Conservation (phyloP, 2,888 invertebrate species). For the Drosophila mimica region DNA sequence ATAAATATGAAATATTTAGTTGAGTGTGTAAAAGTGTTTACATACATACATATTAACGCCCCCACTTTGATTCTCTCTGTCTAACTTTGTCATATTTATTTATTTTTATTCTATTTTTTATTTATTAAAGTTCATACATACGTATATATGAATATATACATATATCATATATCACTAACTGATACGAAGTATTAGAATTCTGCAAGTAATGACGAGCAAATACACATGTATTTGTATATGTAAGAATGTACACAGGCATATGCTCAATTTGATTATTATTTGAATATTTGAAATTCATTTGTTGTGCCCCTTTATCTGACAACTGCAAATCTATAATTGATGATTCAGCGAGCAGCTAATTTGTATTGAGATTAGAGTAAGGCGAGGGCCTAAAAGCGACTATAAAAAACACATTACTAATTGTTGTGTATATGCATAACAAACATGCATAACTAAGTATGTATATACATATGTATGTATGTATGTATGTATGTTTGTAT, state of each 20-base stretch:
- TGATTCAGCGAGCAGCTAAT: conserved; percentile 13
- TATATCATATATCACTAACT: too few relatives aligned
- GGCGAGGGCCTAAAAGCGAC: background rate
- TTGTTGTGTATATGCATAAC: background rate
- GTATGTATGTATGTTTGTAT: background rate
- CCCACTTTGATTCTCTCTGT: background rate
- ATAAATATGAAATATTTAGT: background rate
- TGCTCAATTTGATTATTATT: background rate
- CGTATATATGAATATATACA: too few relatives aligned
- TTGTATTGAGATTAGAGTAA: conserved; percentile 4
- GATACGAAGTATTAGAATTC: too few relatives aligned
- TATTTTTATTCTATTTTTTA: conserved; percentile 13
- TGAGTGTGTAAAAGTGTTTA: background rate
- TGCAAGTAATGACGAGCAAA: background rate
- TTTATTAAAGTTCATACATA: background rate
- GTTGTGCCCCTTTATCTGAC: background rate
- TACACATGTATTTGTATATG: background rate
- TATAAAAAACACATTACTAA: background rate
- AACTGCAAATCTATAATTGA: conserved; percentile 3
- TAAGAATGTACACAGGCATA: background rate
- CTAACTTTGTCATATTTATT: conserved; percentile 7
- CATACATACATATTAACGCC: conserved; percentile 11
- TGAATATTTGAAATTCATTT: background rate
- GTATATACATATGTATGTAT: background rate
- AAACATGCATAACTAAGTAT: background rate